Conservation (phyloP, 2,888 invertebrate species). For the Nomada lathburiana region DNA sequence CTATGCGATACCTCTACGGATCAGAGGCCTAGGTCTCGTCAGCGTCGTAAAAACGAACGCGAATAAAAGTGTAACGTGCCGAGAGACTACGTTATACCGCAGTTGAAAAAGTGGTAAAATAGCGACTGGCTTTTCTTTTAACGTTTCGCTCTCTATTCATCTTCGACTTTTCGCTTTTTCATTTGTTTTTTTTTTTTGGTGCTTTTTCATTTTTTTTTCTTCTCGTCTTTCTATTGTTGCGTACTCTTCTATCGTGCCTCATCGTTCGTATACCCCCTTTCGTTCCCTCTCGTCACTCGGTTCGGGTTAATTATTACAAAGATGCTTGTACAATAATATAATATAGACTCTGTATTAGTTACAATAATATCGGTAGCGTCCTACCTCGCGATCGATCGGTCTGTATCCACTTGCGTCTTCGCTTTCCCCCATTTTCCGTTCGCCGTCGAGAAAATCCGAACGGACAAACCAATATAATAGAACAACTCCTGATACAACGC, state of each 20-base stretch:
- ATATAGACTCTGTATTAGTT: constrained; percentile 83
- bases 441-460: constrained; percentile 46
- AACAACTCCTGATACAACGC: constrained; percentile 72
- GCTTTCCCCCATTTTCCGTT: constrained; percentile 17
- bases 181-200: constrained; percentile 18
- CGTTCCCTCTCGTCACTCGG: constrained; percentile 67
- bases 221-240: constrained; percentile 40
- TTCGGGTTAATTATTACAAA: constrained; percentile 77
- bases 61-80: constrained; percentile 51
- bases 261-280: constrained; percentile 46
- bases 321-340: constrained; percentile 81
- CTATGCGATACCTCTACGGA: background rate
- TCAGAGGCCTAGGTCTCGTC: constrained; percentile 23
- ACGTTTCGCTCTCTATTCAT: constrained; percentile 50
- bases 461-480: constrained; percentile 72
- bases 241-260: constrained; percentile 46
- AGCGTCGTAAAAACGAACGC: constrained; percentile 40
- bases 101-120: constrained; percentile 78
- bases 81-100: constrained; percentile 67
- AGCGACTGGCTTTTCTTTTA: constrained; percentile 74
- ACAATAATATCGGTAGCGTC: constrained; percentile 79
- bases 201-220: constrained; percentile 1
- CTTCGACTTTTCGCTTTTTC: constrained; percentile 13
- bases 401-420: constrained; percentile 42
- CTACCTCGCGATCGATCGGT: constrained; percentile 61